Percentiles rank a stretch among this genome's conserved stretches.
phyloP scores from a whole-genome alignment of 2,888 invertebrate genomes.

The Heliconius hortense region DNA sequence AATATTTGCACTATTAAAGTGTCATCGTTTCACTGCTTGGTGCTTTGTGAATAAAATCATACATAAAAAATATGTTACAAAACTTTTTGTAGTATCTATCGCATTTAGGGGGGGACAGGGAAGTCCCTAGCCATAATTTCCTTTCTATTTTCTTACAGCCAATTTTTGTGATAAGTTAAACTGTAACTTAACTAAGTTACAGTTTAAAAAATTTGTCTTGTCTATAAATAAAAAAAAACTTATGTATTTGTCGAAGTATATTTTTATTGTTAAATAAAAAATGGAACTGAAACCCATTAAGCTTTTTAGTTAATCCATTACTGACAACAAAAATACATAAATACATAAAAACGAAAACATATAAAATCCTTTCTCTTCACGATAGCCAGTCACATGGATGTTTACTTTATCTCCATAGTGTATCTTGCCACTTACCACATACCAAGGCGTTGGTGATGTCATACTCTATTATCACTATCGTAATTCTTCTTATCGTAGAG shows the following conservation, averaged over 20 bases:
- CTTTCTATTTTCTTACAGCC: too few species aligned
- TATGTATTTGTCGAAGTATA: too few species aligned
- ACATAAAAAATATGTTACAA: neutral
- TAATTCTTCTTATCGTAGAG: constrained; percentile 22
- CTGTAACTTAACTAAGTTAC: too few species aligned
- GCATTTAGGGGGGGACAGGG: neutral
- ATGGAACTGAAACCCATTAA: too few species aligned
- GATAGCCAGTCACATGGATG: neutral
- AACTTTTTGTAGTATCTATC: neutral
- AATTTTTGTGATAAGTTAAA: too few species aligned
- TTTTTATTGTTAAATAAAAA: too few species aligned
- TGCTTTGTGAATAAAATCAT: neutral
- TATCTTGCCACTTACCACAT: constrained; percentile 22
- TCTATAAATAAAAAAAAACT: too few species aligned
- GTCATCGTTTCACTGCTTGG: neutral
- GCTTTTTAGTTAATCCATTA: too few species aligned
- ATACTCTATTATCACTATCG: constrained; percentile 26
- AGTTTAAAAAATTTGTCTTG: too few species aligned
- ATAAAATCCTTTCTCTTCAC: neutral
- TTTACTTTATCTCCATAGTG: constrained; percentile 12
- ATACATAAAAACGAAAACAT: neutral
- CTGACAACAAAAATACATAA: neutral
- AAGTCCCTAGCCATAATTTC: too few species aligned
- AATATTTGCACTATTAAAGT: neutral
- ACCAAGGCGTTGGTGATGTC: constrained; percentile 42